Base-by-base conservation (phyloP, 2,888 invertebrate genomes). In the Oligia strigilis region DNA sequence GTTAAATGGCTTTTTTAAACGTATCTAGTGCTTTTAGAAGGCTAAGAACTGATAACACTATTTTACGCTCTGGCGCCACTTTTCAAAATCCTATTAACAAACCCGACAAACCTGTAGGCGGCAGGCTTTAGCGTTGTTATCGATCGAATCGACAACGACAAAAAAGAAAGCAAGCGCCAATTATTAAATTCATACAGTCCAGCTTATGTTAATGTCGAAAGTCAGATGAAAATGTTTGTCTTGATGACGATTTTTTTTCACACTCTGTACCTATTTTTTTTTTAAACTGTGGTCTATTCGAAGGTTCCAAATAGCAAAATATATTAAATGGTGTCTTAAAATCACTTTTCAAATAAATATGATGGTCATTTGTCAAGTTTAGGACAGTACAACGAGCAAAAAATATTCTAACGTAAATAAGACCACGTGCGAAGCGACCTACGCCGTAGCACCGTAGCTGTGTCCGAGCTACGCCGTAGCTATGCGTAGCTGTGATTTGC, bases 381-480 rank as follows among this genome's bases (percentile, higher is more conserved):
- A 75, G 14, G 17, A 58, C 11, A 23, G 5, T 23, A 19, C 0
- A 71, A 40, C 17, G 17, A 58, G 17, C 17, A 36, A 29, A 29
- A 3, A n/a, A 52, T 13, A 23, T 70, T 8, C 17, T 36, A 49
- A 8, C 4, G 40, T n/a, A 62, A 19, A 40, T 40, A 40, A 72
- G 4, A 43, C 29, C 60, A 46, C 29, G 14, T 9, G 29, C 29
- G 4, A 46, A 23, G 29, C 14, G 23, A 58, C 55, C 71, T 75
- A 58, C 72, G 75, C 72, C 65, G 55, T 65, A 77, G 77, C 58
- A 11, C 4, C 65, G 36, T 77, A 46, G 76, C 19, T 58, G n/a
- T 6, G 1, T 29, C 2, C 9, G 17, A 40, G 2, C 77, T 77
- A 67, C 77, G 77, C 66, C 65, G 65, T 66, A 78, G 43, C 67